Conservation (phyloP, 2,113 vertebrate genomes). For the Myodes glareolus region DNA sequence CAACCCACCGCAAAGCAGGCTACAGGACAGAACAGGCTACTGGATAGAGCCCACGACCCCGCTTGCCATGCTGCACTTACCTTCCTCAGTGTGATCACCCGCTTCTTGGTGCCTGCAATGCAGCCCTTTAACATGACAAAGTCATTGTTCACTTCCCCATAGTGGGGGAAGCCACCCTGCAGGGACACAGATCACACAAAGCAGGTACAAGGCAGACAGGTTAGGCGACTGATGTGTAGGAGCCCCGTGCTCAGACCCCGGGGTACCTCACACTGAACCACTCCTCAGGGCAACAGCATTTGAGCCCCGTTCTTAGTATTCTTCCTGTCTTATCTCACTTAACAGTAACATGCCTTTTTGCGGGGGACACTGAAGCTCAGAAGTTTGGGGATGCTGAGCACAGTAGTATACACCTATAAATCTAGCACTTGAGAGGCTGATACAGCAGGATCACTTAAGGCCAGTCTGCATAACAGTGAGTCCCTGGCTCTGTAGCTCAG, state of each 20-base stretch:
- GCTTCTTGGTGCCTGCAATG: conserved; percentile 89
- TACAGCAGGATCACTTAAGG: background rate
- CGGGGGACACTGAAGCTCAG: background rate
- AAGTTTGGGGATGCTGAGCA: background rate
- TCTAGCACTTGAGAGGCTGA: background rate
- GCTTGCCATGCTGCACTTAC: conserved; percentile 72
- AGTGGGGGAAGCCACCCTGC: conserved; percentile 90
- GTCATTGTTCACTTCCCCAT: conserved; percentile 90
- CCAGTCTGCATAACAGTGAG: background rate
- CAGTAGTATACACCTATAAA: background rate
- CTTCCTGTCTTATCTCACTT: background rate
- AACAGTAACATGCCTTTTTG: background rate
- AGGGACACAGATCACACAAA: conserved; percentile 6
- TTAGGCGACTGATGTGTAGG: too few species aligned
- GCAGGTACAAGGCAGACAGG: too few species aligned
- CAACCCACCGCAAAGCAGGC: background rate
- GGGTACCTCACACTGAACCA: background rate
- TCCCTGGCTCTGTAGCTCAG: too few species aligned
- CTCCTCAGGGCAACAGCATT: background rate
- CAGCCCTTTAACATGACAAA: conserved; percentile 91
- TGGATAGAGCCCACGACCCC: too few species aligned
- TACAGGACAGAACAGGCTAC: background rate
- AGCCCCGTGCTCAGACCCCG: background rate
- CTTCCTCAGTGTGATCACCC: conserved; percentile 90
- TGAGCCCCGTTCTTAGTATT: background rate